Evolutionary conservation across 2,888 invertebrate species (phyloP), one percentile per base, ranked within the genome.

Genomic region (Pollenia angustigena): DNA sequence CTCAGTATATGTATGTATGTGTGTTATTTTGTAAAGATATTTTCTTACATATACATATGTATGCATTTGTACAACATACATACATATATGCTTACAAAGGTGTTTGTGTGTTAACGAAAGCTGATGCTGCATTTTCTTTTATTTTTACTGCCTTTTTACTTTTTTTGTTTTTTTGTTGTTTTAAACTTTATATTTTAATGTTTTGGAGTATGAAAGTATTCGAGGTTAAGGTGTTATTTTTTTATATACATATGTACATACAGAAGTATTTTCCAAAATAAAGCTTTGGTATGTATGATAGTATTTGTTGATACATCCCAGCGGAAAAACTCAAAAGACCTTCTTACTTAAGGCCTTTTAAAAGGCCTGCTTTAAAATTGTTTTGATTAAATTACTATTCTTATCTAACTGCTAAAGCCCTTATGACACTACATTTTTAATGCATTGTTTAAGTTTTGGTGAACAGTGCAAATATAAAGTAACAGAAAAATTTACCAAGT

Each of bases 151-250:
- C 14, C 32, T 58, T 18, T 32, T 32, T 32, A 32, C 32, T 32
- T 32, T 32, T 32, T 32, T 32, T 32, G 6, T 32, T 32, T 11
- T 44, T 1, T 4, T 50, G 58, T 48, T 74, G 40, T 40, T 62
- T 42, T 42, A 52, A 68, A 50, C 10, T 74, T 62, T n/a, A 64
- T 44, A 76, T 76, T 85, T 66, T 66, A 60, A 72, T 81, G 56
- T 75, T 46, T 80, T 72, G 72, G 68, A 78, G 81, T 68, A 44
- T 78, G 81, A 78, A 74, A 18, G 14, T 32, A 42, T 85, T 81
- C 72, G 74, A 79, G 85, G 81, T 85, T 81, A 82, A 81, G 82
- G 85, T 85, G 78, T 78, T 82, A 56, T 78, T 62, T 66, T 58
- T 23, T 68, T 40, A 68, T 48, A 16, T n/a, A n/a, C n/a, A n/a